Evolutionary conservation across 2,797 vertebrate genomes (phyloP), one percentile per base, ranked within the genome.

Genomic region (Silurus lanzhouensis): DNA sequence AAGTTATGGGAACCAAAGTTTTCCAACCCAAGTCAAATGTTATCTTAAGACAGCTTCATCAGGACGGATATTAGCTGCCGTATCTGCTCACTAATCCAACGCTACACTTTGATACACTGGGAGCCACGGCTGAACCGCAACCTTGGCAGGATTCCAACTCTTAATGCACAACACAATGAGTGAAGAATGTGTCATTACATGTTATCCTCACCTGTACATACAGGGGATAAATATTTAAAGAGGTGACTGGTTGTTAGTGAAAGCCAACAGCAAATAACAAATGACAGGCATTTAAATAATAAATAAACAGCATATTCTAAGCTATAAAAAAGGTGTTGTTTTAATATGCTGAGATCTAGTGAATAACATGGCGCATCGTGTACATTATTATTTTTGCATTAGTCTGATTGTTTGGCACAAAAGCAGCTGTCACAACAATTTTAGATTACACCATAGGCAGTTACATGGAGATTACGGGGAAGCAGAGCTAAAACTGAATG

Each of bases 1-100:
- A 86, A 63, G 85, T 87, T 75, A 78, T 31, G 55, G 46, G 61
- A 64, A 68, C 66, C 66, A 22, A 7, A 48, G 5, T 46, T 44
- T 25, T 31, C 13, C 25, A 74, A 44, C 10, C 15, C 6, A 19
- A 79, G 6, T 52, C 60, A 27, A 25, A 48, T 5, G 2, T 81
- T 31, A 60, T 74, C 7, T 68, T 25, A 81, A 57, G 58, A 58
- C 58, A 63, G 78, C 19, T 80, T 31, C 22, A 15, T 63, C 31
- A 78, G 19, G 57, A 71, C 20, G 2, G 13, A 57, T 38, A 57
- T 31, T n/a, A 66, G 61, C 52, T 70, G 67, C 63, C 8, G 17
- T 20, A 60, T 20, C 38, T 71, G 17, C 31, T 58, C 64, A 25
- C 44, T 84, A 77, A 84, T 57, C 55, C 31, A 25, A 64, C 44